Conservation (phyloP, 2,888 invertebrate species). For the Andrena dorsata region DNA sequence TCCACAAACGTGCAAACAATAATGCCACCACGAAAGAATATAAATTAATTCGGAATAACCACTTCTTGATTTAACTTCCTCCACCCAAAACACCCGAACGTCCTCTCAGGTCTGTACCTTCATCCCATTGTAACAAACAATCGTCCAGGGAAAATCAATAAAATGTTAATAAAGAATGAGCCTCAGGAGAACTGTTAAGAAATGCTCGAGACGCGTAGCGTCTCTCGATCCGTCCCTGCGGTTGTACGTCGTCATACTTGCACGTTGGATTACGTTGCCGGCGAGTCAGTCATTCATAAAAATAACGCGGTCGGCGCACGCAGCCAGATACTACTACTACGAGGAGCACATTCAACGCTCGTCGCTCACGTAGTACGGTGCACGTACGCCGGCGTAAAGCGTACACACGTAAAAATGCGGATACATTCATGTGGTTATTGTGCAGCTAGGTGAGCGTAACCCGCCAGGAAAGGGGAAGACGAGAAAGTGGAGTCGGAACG, state of each 20-base stretch:
- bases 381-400: constrained; percentile 59
- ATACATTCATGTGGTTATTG: constrained; percentile 52
- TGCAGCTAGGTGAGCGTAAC: constrained; percentile 56
- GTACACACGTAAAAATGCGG: constrained; percentile 56
- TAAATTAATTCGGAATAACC: too few relatives aligned
- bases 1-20: too few relatives aligned
- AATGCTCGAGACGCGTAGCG: not conserved
- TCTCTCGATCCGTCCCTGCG: constrained; percentile 46
- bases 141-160: too few relatives aligned
- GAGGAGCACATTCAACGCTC: constrained; percentile 52
- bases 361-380: constrained; percentile 67
- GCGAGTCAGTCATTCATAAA: constrained; percentile 84
- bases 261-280: constrained; percentile 69
- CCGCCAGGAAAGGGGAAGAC: constrained; percentile 52
- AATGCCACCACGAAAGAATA: too few relatives aligned
- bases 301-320: constrained; percentile 79
- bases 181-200: not conserved
- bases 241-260: constrained; percentile 62
- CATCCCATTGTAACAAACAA: too few relatives aligned
- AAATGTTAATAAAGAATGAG: not conserved
- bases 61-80: too few relatives aligned
- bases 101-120: too few relatives aligned
- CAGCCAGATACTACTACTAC: constrained; percentile 62
- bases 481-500: constrained; percentile 72
- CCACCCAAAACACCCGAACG: too few relatives aligned